Evolutionary conservation across 53 echinoderm and acorn worm genomes (phyloP).

Genomic region (Echinometra lucunter): DNA sequence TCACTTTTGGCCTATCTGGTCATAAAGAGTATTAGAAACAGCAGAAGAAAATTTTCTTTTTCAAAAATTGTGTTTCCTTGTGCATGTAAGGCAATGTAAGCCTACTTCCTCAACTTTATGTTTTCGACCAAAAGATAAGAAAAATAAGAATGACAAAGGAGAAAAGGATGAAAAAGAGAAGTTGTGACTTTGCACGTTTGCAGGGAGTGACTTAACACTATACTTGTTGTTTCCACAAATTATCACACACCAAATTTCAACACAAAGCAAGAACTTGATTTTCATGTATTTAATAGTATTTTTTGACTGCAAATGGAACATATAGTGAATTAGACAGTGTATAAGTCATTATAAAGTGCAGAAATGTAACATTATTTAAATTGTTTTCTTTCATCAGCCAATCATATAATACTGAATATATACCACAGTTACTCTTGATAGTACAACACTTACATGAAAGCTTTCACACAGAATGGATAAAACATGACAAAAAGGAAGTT

Average conservation of each 20-base stretch:
- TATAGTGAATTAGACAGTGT: neutral
- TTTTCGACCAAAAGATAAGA: neutral
- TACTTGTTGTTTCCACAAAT: too few relatives aligned
- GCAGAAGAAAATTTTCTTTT: too few relatives aligned
- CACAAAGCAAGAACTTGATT: neutral
- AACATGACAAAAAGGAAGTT: neutral
- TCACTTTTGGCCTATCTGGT: too few relatives aligned
- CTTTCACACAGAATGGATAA: neutral
- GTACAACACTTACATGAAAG: neutral
- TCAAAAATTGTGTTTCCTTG: too few relatives aligned
- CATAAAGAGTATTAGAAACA: too few relatives aligned
- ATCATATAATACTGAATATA: constrained; percentile 13
- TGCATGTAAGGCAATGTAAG: too few relatives aligned
- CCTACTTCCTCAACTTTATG: too few relatives aligned
- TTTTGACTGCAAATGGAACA: neutral
- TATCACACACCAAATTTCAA: neutral
- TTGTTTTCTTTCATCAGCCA: constrained; percentile 8
- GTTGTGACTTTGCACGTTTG: neutral
- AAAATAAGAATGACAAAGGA: neutral
- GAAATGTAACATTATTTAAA: neutral
- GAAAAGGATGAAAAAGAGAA: neutral
- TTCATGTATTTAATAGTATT: neutral
- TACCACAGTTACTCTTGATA: neutral
- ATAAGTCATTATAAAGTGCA: constrained; percentile 16
- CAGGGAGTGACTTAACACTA: too few relatives aligned